Evolutionary conservation across 1,140 invertebrate species (phyloP).

Genomic region (Drosophila bocki): DNA sequence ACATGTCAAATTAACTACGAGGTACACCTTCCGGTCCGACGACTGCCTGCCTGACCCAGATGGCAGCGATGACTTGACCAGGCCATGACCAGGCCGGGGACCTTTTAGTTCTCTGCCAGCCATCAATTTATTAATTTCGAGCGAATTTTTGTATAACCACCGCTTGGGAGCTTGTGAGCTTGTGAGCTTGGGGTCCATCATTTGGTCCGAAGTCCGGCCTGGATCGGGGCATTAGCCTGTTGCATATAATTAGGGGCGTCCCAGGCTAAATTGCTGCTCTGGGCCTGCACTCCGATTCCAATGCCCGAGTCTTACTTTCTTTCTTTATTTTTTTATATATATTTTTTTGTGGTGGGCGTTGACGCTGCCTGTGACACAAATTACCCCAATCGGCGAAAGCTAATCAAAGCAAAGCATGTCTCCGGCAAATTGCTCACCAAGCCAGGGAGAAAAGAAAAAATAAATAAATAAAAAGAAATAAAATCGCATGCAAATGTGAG

Average conservation of each 20-base stretch:
- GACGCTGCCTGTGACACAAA: constrained; percentile 74
- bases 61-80: constrained; percentile 32
- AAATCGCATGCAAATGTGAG: constrained; percentile 79
- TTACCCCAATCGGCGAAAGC: constrained; percentile 69
- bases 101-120: constrained; percentile 60
- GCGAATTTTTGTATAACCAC: constrained; percentile 71
- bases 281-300: constrained; percentile 35
- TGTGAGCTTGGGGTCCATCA: constrained; percentile 1
- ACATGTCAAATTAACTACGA: constrained; percentile 5
- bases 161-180: constrained; percentile 7
- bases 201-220: background rate
- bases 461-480: constrained; percentile 39
- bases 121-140: constrained; percentile 81
- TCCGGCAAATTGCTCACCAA: constrained; percentile 55
- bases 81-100: constrained; percentile 32
- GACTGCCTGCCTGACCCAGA: constrained; percentile 27
- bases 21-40: constrained; percentile 4
- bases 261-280: constrained; percentile 44
- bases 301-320: constrained; percentile 10
- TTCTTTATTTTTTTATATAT: background rate
- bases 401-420: constrained; percentile 80
- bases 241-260: constrained; percentile 75
- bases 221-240: constrained; percentile 53
- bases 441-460: constrained; percentile 22
- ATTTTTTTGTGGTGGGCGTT: constrained; percentile 52